Evolutionary conservation across 2,113 vertebrate genomes (phyloP), one percentile per base, ranked within the genome.

Genomic region (Phocoena sinus): DNA sequence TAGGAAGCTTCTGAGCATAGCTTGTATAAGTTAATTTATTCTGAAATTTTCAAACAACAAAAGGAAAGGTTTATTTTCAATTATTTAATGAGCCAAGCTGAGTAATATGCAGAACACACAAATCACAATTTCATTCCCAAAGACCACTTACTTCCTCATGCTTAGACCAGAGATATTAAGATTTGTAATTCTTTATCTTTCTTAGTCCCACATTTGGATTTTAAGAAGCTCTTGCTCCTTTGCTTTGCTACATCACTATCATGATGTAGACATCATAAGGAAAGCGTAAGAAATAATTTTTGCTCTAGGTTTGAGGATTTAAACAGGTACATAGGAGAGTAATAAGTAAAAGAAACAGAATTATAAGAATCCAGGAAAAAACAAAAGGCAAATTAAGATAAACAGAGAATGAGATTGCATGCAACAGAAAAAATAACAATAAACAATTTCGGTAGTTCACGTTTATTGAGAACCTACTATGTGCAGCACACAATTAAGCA

Each of bases 1-100:
- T 97, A 97, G 95, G 86, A 92, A 98, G 89, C 91, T 97, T 98
- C 95, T 97, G 95, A 98, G 97, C 85, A 94, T 38, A 95, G 60
- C 38, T 80, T 96, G 86, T 79, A 65, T 95, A 77, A 97, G 73
- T 97, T 44, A 90, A 96, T 93, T 98, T 97, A 90, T 96, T 96
- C 93, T 95, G 95, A 98, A 98, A 93, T 94, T 98, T 98, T 98
- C 89, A 96, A 97, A 95, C 96, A 95, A 84, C 68, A 87, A 97
- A 93, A 97, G 84, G 96, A 41, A 70, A 83, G 15, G 5, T 58
- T 68, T 94, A 33, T 91, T 97, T 98, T 98, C 87, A 96, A 41
- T 44, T 94, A 67, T 83, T 97, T 97, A 73, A 36, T 88, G 74
- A 92, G 94, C 94, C 97, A 93, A 98, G 76, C 81, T 98, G 81